A percentile compares a stretch with the other conserved stretches of the same genome.
phyloP scores from a whole-genome alignment of 2,113 vertebrate genomes.

The Numenius arquata region DNA sequence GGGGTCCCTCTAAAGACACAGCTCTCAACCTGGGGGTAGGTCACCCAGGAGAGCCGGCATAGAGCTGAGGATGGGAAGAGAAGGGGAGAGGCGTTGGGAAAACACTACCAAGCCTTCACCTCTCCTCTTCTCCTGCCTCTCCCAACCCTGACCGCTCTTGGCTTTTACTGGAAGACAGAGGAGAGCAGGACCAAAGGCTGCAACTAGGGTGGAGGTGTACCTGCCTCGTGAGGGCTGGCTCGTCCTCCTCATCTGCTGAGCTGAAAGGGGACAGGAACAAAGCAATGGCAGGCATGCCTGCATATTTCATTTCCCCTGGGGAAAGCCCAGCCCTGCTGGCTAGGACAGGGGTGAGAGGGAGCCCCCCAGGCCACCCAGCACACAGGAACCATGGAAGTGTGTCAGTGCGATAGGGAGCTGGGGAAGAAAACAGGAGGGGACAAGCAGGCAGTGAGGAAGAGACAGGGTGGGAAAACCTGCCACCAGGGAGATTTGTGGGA shows the following conservation, averaged over 20 bases:
- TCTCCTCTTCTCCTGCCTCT: not conserved
- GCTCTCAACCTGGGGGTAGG: not conserved
- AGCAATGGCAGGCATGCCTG: not conserved
- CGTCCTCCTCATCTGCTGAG: not conserved
- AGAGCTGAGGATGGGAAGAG: not conserved
- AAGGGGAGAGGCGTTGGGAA: not conserved
- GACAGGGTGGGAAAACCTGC: not conserved
- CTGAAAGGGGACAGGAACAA: not conserved
- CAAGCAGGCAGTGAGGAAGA: not conserved
- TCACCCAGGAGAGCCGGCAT: not conserved
- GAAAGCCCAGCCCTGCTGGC: not conserved
- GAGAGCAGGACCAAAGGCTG: not conserved
- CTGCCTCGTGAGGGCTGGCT: not conserved
- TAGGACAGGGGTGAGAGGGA: not conserved
- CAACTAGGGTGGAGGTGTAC: not conserved
- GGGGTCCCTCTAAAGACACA: not conserved
- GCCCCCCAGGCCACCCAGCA: not conserved
- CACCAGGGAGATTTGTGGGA: not conserved
- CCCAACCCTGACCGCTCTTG: not conserved
- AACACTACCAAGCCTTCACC: not conserved
- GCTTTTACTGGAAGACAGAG: not conserved
- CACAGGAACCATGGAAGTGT: rapidly evolving
- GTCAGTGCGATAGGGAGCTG: not conserved
- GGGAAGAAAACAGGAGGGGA: not conserved
- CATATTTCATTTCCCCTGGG: not conserved